Conservation (phyloP, 2,797 vertebrate species). For the Coracias cyanogaster region DNA sequence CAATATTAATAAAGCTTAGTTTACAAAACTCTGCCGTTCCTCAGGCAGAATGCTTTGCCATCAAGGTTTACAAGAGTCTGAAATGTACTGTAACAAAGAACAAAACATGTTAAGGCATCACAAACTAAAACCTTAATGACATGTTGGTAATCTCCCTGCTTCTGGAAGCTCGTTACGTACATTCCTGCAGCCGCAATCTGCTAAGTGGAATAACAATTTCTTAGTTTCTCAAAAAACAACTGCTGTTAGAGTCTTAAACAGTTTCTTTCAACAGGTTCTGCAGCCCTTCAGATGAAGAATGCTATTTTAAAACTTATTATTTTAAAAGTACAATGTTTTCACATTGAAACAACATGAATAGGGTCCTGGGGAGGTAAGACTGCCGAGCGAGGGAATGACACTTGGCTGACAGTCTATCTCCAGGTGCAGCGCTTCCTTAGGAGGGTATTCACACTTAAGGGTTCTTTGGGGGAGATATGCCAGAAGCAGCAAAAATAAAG, state of each 20-base stretch:
- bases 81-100: constrained; percentile 49
- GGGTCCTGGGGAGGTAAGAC: neutral
- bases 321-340: neutral
- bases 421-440: neutral
- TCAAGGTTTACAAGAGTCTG: constrained; percentile 5
- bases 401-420: neutral
- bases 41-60: neutral
- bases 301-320: neutral
- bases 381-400: neutral
- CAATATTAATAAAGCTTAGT: neutral
- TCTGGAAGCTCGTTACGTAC: neutral
- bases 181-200: neutral
- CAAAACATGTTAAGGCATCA: neutral
- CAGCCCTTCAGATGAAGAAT: neutral
- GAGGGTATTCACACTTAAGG: neutral
- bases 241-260: neutral
- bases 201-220: neutral
- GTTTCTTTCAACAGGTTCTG: neutral
- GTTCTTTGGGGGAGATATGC: neutral
- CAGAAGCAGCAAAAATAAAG: constrained; percentile 4
- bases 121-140: neutral
- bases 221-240: neutral
- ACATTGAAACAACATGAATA: constrained; percentile 3
- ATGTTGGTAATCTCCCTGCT: neutral
- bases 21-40: constrained; percentile 36